A percentile compares a stretch with the other conserved stretches of the same genome.
These are phyloP conservation scores for Philonicus albiceps DNA, from an alignment of 2,888 invertebrate species.

Conservation along the genomic window DNA sequence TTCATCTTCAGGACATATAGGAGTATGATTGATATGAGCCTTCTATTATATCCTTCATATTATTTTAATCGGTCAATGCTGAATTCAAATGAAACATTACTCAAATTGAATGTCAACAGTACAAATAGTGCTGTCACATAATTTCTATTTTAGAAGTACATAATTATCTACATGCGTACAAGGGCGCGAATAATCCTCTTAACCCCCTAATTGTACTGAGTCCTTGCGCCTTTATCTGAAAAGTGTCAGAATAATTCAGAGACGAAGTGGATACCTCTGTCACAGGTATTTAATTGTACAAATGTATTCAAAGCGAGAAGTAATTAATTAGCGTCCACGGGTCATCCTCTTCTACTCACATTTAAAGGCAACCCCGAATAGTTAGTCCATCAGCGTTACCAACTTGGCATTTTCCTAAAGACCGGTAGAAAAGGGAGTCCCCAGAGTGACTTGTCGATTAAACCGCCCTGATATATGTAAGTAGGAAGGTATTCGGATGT, in stretches of 20 bases:
- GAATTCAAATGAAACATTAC: background rate
- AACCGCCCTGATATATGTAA: background rate
- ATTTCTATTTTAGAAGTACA: background rate
- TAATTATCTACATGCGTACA: background rate
- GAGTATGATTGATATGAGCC: no score
- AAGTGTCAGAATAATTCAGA: conserved; percentile 5
- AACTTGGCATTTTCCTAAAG: background rate
- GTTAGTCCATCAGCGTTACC: background rate
- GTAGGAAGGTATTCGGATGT: background rate
- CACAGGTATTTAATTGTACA: conserved; percentile 15
- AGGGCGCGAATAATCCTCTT: background rate
- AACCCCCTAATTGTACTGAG: background rate
- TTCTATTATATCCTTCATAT: background rate
- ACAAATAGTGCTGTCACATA: background rate
- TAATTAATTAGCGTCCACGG: conserved; percentile 36
- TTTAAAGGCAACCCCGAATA: background rate
- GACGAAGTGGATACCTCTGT: background rate
- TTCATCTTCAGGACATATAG: no score
- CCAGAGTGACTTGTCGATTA: background rate
- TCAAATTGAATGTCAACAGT: background rate
- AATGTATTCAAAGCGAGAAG: conserved; percentile 3
- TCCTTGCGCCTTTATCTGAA: background rate
- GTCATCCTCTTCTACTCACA: background rate
- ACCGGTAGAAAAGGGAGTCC: background rate
- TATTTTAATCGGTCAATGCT: background rate